Base-by-base conservation (phyloP, 2,888 invertebrate species). In the Mythimna pallens region DNA sequence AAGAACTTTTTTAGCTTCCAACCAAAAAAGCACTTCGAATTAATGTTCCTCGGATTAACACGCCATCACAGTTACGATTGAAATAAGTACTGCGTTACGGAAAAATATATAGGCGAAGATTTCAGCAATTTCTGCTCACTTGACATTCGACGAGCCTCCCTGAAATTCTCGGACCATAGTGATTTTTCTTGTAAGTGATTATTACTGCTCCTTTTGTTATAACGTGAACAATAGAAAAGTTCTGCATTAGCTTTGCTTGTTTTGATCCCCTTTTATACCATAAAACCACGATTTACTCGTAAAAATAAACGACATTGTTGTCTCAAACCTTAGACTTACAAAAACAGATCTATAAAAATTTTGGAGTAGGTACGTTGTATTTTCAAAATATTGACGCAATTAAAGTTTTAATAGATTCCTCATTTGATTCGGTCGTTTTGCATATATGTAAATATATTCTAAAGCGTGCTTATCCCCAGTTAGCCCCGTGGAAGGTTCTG, bases 401-500 rank as follows among this genome's bases (percentile, higher is more conserved):
- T 89, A 88, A 90, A 91, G 85, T 91, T 92, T 89, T 88, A 91
- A 91, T 87, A 87, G 86, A 87, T 89, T 89, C 87, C 87, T 87
- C 86, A 87, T 88, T 87, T 78, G 71, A 80, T 76, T 81, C 73
- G 84, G 82, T 75, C 76, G 77, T 87, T 91, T 89, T 88, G 84
- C 89, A 90, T 89, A 88, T 88, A 89, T 89, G 89, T 90, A 88
- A 92, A 92, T 91, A 84, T 89, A 88, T 90, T 88, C 83, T 85
- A 84, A 87, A 86, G 86, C 84, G 87, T 89, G 89, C 86, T 89
- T 87, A 86, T 86, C 84, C 82, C 73, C 74, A 73, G 80, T 86
- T 84, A 81, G 86, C 77, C 82, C 84, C 78, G 82, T 70, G 76
- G 76, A 82, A 80, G 86, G 81, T 81, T 82, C 62, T 80, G 77